Evolutionary conservation across 1,140 invertebrate genomes (phyloP).

Genomic region (Pogonognathellus flavescens): DNA sequence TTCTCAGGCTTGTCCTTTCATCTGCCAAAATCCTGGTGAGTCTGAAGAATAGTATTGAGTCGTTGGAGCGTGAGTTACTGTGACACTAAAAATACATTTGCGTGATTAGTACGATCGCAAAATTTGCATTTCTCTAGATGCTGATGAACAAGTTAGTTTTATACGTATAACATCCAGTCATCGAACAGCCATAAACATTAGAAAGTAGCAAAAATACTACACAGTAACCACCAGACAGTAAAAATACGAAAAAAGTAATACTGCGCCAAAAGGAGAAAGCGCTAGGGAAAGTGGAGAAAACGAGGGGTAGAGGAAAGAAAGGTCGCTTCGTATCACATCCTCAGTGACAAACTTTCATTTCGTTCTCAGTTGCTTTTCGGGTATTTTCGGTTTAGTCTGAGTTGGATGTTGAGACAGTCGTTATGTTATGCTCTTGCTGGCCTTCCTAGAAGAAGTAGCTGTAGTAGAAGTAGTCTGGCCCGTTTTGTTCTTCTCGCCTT

Average conservation of each 20-base stretch:
- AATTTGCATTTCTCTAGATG: not conserved
- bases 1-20: not conserved
- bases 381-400: conserved; percentile 26
- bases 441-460: not conserved
- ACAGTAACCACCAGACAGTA: conserved; percentile 5
- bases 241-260: conserved; percentile 14
- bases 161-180: too few species aligned
- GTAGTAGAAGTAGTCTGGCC: too few species aligned
- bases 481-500: conserved; percentile 17
- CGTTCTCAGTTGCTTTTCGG: conserved; percentile 14
- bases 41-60: not conserved
- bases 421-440: conserved; percentile 7
- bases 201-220: conserved; percentile 27
- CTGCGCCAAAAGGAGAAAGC: conserved; percentile 32
- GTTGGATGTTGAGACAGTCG: conserved; percentile 38
- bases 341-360: conserved; percentile 45
- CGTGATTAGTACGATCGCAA: conserved; percentile 20
- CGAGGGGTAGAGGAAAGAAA: conserved; percentile 8
- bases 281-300: not conserved
- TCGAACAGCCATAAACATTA: not conserved
- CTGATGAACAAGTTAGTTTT: not conserved
- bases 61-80: not conserved
- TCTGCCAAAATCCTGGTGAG: not conserved
- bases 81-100: conserved; percentile 33
- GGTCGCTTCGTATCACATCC: conserved; percentile 22